Base-by-base conservation (phyloP, 2,888 invertebrate species). In the Melanostoma mellinum region DNA sequence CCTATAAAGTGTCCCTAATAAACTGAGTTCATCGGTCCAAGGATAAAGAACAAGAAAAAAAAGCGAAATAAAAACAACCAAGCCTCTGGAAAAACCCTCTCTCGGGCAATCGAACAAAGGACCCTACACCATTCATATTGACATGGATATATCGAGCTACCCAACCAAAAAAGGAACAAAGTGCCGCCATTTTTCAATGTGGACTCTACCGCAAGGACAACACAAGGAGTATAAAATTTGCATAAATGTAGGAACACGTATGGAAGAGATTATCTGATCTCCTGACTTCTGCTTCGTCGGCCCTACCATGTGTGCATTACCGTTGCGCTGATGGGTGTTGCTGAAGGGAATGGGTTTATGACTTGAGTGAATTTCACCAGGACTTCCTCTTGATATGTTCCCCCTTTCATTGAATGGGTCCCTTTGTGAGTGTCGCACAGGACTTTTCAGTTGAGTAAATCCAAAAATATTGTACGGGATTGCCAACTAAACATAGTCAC, bases 211-310 rank as follows among this genome's bases (percentile, higher is more conserved):
- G 42, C 74, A 40, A 65, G 40, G 52, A 72, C 56, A 36, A 67
- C 55, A 67, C 55, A 44, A 38, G 46, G 32, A 58, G 73, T 52
- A 60, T 79, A 40, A 74, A 74, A 84, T 84, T 84, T 84, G 65
- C 74, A 84, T 84, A 74, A 74, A 84, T 71, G 74, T 84, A 74
- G 53, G 48, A 73, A 84, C 84, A 84, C 84, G 84, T 84, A 84
- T 84, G 84, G 69, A 74, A 84, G 74, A 79, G 84, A 84, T 84
- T 84, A 84, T 84, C 74, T 84, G 78, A 79, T 78, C 79, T 84
- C 69, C 84, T 79, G 84, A 84, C 79, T 74, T 84, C 79, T 84
- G 74, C 68, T 65, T 69, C 63, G 65, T 46, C 69, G 58, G 69
- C 20, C 38, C 50, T 60, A 20, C 40, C 35, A 32, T 68, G 75